A percentile compares a stretch with the other conserved stretches of the same genome.
phyloP scores from a whole-genome alignment of 2,888 invertebrate genomes.

The Atethmia centrago region DNA sequence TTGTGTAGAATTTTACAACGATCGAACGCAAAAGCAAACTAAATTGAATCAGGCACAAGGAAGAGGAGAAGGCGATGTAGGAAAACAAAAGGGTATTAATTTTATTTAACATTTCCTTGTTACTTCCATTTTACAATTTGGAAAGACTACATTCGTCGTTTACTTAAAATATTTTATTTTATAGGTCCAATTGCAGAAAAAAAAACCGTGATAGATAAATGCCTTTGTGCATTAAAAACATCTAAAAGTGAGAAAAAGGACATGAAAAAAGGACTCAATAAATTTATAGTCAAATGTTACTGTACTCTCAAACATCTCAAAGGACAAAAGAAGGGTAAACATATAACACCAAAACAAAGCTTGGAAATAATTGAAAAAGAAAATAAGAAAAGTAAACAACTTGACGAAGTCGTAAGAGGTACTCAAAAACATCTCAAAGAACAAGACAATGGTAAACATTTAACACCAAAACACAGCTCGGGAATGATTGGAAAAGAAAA shows the following conservation, averaged over 20 bases:
- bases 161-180: constrained; percentile 11
- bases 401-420: background rate
- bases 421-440: too few relatives aligned
- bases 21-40: background rate
- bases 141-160: background rate
- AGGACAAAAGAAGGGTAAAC: background rate
- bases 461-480: too few relatives aligned
- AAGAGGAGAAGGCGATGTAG: constrained; percentile 35
- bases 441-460: too few relatives aligned
- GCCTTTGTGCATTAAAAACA: background rate
- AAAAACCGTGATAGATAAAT: background rate
- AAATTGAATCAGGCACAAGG: background rate
- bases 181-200: constrained; percentile 5
- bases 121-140: background rate
- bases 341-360: constrained; percentile 29
- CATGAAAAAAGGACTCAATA: constrained; percentile 1
- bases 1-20: constrained; percentile 30
- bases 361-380: background rate
- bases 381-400: background rate
- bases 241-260: background rate
- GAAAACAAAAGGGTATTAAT: constrained; percentile 24
- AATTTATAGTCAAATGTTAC: constrained; percentile 24
- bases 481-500: too few relatives aligned
- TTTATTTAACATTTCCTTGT: background rate
- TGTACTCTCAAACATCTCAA: constrained; percentile 5